Evolutionary conservation across 2,888 invertebrate genomes (phyloP).

Genomic region (Frankliniella intonsa): DNA sequence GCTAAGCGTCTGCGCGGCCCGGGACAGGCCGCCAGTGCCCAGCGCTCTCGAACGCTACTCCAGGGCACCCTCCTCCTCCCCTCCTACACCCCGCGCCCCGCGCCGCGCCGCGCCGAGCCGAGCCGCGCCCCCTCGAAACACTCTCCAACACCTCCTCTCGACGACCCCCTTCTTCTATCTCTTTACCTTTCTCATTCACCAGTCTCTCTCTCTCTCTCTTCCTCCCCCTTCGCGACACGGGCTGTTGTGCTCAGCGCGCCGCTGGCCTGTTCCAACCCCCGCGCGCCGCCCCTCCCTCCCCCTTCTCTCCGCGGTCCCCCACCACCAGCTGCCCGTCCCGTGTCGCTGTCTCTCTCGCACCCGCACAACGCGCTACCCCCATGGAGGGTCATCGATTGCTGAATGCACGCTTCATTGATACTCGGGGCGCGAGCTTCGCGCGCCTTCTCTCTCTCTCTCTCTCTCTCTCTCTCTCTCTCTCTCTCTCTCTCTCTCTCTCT

Average conservation of each 20-base stretch:
- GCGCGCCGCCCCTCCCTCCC: not conserved
- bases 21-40: not conserved
- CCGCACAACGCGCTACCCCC: not conserved
- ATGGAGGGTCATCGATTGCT: constrained; percentile 4
- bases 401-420: not conserved
- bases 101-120: not conserved
- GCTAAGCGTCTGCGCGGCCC: not conserved
- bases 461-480: not conserved
- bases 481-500: not conserved
- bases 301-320: not conserved
- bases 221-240: not conserved
- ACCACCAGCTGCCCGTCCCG: no score
- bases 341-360: not conserved
- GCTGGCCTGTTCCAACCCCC: not conserved
- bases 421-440: constrained; percentile 8
- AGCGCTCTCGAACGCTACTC: not conserved
- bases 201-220: not conserved
- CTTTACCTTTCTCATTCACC: constrained; percentile 22
- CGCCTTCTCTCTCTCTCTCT: not conserved
- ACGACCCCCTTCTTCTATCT: constrained; percentile 19
- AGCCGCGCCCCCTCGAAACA: not conserved
- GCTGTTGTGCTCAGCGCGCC: not conserved
- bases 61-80: not conserved
- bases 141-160: constrained; percentile 24
- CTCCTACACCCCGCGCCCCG: not conserved